Conservation (phyloP, 2,113 vertebrate genomes). For the Leptobrachium leishanense region DNA sequence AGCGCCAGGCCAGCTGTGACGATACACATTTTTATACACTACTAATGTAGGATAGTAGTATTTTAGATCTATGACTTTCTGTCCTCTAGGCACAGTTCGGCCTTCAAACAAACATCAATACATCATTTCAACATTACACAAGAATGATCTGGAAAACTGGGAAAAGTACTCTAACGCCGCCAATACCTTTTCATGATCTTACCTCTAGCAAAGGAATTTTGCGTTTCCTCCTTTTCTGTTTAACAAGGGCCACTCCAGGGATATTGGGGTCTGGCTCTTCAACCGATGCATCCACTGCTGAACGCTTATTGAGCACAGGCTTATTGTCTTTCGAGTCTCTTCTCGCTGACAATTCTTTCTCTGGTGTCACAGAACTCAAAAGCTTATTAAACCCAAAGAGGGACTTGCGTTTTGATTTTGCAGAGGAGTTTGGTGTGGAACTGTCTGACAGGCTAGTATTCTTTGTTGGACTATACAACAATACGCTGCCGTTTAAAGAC, state of each 20-base stretch:
- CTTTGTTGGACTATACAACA: slow-evolving; percentile 7
- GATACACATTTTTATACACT: too few species aligned
- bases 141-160: too few species aligned
- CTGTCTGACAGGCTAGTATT: slow-evolving; percentile 47
- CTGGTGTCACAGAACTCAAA: slow-evolving; percentile 60
- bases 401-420: slow-evolving; percentile 50
- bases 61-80: too few species aligned
- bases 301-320: slow-evolving; percentile 50
- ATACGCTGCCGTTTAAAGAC: slow-evolving; percentile 54
- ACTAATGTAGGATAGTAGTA: too few species aligned
- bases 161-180: too few species aligned
- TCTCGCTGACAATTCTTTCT: neutral
- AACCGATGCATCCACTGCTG: neutral
- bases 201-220: slow-evolving; percentile 71
- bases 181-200: slow-evolving; percentile 23
- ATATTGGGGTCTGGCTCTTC: slow-evolving; percentile 65
- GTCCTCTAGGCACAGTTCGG: too few species aligned
- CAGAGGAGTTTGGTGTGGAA: slow-evolving; percentile 50
- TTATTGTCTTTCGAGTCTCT: neutral
- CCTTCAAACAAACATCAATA: too few species aligned
- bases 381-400: slow-evolving; percentile 80
- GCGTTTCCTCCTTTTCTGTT: slow-evolving; percentile 69
- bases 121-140: too few species aligned
- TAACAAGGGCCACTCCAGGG: slow-evolving; percentile 72
- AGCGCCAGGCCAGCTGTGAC: too few species aligned